phyloP scores from a whole-genome alignment of 2,888 invertebrate genomes.

The Megaustenia siamemsis region DNA sequence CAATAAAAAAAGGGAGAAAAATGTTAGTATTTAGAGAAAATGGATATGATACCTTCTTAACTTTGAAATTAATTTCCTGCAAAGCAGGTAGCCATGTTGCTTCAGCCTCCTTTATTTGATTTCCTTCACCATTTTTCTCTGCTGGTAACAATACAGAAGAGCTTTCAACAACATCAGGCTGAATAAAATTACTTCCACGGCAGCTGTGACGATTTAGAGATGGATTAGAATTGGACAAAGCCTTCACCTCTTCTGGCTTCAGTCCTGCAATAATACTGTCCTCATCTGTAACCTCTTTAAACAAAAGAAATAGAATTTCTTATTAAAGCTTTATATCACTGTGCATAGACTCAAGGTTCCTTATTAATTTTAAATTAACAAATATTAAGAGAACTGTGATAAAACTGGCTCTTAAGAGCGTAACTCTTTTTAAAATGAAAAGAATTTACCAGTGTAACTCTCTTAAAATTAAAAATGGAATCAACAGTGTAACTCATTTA shows the following conservation, averaged over 20 bases:
- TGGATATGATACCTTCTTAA: conserved; percentile 36
- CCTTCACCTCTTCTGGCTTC: conserved; percentile 33
- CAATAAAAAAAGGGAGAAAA: not conserved
- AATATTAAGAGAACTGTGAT: too few species aligned
- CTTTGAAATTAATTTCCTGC: conserved; percentile 34
- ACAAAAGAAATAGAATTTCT: not conserved
- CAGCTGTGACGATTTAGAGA: not conserved
- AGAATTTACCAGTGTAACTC: too few species aligned
- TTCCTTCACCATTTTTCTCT: not conserved
- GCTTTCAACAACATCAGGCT: conserved; percentile 43
- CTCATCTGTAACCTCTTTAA: conserved; percentile 38
- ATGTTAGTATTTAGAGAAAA: not conserved
- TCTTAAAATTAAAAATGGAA: too few species aligned
- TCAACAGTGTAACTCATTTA: too few species aligned
- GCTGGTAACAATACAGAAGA: conserved; percentile 16
- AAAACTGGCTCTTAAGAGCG: too few species aligned
- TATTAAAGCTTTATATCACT: too few species aligned
- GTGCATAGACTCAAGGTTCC: too few species aligned
- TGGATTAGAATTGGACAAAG: conserved; percentile 28
- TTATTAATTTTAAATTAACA: too few species aligned
- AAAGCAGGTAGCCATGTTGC: not conserved
- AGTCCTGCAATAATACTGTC: conserved; percentile 47
- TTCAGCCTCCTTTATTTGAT: not conserved
- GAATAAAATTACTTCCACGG: not conserved
- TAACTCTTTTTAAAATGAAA: too few species aligned